phyloP scores from a whole-genome alignment of 2,888 invertebrate species.

The Dione vanillae region DNA sequence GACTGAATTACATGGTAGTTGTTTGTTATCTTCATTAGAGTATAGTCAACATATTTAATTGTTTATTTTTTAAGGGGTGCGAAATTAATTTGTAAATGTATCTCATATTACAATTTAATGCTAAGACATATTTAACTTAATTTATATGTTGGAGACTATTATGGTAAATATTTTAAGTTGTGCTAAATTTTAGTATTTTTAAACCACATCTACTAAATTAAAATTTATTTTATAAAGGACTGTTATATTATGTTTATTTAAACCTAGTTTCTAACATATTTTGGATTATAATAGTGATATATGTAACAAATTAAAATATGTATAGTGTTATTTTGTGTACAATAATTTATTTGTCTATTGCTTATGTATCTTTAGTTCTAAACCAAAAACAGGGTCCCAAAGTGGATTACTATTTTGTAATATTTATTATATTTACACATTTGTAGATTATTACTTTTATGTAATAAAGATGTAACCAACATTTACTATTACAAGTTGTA shows the following conservation, averaged over 20 bases:
- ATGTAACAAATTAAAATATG: not conserved
- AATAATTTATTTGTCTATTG: not conserved
- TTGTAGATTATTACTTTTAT: not conserved
- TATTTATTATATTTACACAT: not conserved
- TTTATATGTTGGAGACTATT: not conserved
- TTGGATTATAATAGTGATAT: not conserved
- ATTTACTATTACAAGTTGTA: not conserved
- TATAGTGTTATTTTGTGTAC: not conserved
- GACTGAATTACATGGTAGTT: constrained; percentile 39
- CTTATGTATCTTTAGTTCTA: not conserved
- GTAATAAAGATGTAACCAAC: not conserved
- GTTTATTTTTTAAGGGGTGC: constrained; percentile 6
- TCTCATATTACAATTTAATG: not conserved
- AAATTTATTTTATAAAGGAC: not conserved
- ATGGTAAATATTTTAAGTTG: not conserved
- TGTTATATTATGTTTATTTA: not conserved
- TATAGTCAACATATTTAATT: constrained; percentile 24
- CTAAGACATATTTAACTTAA: not conserved
- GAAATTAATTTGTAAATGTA: not conserved
- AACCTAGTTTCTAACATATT: not conserved
- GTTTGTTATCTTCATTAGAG: constrained; percentile 34
- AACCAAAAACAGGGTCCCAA: constrained; percentile 12
- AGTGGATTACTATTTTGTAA: not conserved
- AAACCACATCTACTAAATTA: not conserved
- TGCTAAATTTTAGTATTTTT: not conserved